Base-by-base conservation (phyloP, 2,797 vertebrate species). In the Typhlichthys eigenmanni region DNA sequence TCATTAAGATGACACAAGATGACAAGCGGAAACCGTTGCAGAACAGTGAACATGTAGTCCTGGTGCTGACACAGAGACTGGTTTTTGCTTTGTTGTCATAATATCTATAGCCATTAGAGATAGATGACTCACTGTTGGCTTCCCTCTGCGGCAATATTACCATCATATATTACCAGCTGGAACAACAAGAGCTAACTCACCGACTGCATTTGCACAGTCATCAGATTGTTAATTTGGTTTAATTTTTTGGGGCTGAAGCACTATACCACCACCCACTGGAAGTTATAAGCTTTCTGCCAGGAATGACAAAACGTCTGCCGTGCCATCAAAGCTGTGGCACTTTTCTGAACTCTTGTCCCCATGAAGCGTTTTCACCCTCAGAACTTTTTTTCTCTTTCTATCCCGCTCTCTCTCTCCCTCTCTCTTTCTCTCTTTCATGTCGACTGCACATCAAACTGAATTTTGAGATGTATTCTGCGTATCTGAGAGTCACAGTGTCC, bases 11-110 rank as follows among this genome's bases (percentile, higher is more conserved):
- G 52, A 13, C 34, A 38, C 12, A 38, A 12, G 51, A 12, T n/a
- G 34, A 53, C 24, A 47, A 57, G 14, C 13, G 60, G 43, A 45
- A 13, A 13, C 29, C 45, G 45, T 47, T 56, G 56, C 46, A 50
- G 46, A 29, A 45, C 60, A 58, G 32, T 61, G 34, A 47, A 56
- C 19, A 50, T 70, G 57, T 57, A 76, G 49, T 47, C 8, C 17
- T 62, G 69, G 67, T 77, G 75, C 81, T 79, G 75, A 80, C 17
- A 59, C 56, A 34, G 43, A 49, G 2, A 48, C 74, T 11, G 24
- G 71, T 85, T 79, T 65, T 65, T 75, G 64, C 66, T 82, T 74
- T 87, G 80, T 87, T 82, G 78, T 69, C 69, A 79, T 67, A 85
- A 87, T 78, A 84, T 71, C 32, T 75, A 29, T 29, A 9, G 16